These are phyloP conservation scores for Montipora foliosa DNA, from an alignment of 64 coral and sea anemone genomes.

Conservation along the genomic window DNA sequence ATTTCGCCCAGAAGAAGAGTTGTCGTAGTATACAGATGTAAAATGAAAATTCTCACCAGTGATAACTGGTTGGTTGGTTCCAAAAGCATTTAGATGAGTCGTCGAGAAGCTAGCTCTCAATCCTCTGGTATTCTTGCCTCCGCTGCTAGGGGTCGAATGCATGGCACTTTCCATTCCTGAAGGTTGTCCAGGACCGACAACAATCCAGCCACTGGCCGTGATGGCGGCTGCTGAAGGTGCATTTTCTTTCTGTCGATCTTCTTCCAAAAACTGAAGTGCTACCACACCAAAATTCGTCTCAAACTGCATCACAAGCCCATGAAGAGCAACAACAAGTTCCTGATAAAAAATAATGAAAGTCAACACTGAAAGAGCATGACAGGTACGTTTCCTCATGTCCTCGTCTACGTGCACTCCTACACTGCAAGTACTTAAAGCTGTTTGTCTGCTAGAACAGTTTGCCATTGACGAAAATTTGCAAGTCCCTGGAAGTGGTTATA, in stretches of 20 bases:
- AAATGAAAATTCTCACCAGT: slow-evolving; percentile 45
- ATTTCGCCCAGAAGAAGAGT: too few species aligned
- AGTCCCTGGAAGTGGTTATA: too few species aligned
- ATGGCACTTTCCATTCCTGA: slow-evolving; percentile 30
- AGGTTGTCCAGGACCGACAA: slow-evolving; percentile 76
- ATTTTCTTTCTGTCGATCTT: slow-evolving; percentile 87
- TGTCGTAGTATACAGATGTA: too few species aligned
- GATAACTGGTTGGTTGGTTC: slow-evolving; percentile 17
- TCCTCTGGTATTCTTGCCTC: slow-evolving; percentile 60
- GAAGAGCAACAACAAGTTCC: slow-evolving; percentile 91
- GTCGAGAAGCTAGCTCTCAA: slow-evolving; percentile 80
- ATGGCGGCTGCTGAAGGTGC: slow-evolving; percentile 88
- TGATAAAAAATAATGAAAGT: not conserved
- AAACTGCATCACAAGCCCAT: slow-evolving; percentile 94
- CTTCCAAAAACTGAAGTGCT: slow-evolving; percentile 93
- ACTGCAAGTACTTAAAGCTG: too few species aligned
- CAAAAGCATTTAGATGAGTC: slow-evolving; percentile 77
- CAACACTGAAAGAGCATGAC: too few species aligned
- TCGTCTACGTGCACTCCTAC: too few species aligned
- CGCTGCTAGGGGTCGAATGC: slow-evolving; percentile 39
- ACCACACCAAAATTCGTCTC: slow-evolving; percentile 99
- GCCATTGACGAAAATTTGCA: too few species aligned
- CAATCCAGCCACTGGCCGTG: slow-evolving; percentile 95
- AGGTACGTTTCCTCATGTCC: too few species aligned
- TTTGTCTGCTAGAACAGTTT: too few species aligned